Conservation (phyloP, 2,888 invertebrate species). For the Heliothis peltigera region DNA sequence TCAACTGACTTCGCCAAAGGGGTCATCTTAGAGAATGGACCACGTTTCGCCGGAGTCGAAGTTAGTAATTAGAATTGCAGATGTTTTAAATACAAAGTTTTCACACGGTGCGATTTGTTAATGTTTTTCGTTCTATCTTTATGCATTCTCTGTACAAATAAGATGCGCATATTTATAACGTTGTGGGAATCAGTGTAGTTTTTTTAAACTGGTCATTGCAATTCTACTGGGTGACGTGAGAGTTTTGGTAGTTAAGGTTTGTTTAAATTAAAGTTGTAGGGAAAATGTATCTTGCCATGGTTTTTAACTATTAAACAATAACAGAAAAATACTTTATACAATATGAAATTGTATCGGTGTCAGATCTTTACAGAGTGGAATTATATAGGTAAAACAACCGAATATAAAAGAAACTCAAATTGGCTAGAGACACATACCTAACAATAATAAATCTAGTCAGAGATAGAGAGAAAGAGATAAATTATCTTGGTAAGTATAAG, state of each 20-base stretch:
- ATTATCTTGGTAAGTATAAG: no score
- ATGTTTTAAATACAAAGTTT: slow-evolving; percentile 56
- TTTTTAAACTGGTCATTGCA: slow-evolving; percentile 28
- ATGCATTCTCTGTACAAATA: slow-evolving; percentile 32
- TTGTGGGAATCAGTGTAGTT: slow-evolving; percentile 43
- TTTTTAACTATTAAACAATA: no score
- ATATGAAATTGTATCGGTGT: no score
- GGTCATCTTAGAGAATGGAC: slow-evolving; percentile 73
- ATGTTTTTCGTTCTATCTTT: slow-evolving; percentile 45
- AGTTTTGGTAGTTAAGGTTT: background rate
- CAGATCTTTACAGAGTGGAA: no score
- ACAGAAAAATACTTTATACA: no score
- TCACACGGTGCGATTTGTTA: slow-evolving; percentile 68
- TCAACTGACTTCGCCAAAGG: slow-evolving; percentile 74
- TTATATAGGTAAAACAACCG: no score
- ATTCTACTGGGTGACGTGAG: slow-evolving; percentile 25
- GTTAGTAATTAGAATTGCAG: slow-evolving; percentile 77
- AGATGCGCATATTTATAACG: slow-evolving; percentile 52
- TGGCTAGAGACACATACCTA: no score
- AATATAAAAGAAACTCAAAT: no score
- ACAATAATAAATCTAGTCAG: no score
- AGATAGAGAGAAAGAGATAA: no score
- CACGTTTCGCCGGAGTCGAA: slow-evolving; percentile 55
- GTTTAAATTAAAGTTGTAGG: background rate
- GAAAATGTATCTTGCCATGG: no score